Evolutionary conservation across 2,888 invertebrate species (phyloP), one percentile per base, ranked within the genome.

Genomic region (Drosophila anomelani): DNA sequence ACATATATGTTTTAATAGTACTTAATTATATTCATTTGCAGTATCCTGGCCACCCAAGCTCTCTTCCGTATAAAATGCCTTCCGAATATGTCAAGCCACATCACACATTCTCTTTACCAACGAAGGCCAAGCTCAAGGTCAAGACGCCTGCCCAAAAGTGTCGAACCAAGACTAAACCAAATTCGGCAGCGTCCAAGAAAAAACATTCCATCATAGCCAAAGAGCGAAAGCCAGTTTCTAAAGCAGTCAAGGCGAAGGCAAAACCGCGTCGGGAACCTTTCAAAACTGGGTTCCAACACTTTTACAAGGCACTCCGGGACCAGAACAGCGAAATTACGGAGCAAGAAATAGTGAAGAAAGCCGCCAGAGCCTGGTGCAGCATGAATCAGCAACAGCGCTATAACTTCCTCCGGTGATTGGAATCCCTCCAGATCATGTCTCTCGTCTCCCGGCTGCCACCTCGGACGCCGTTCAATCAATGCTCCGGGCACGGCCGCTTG

Each of bases 401-500:
- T 4, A 3, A 4, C 9, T 55, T 55, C 17, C 13, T 12, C 10
- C 3, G 12, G 39, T 6, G 23, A 51, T 10, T 2, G 23, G 3
- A 23, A 4, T 23, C 32, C 34, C 23, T 9, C 20, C 26, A 43
- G 20, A 41, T 41, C 34, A 64, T 60, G 74, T 56, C 61, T 64
- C 23, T 32, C 12, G 46, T 3, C 34, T 26, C 23, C 36, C 3
- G 44, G 7, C 44, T 47, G 15, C 3, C 34, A 13, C 13, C 17
- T 51, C 32, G 20, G 32, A 51, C 32, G 12, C 63, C 57, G 56
- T 69, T 59, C 77, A 80, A 83, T 81, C 81, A 79, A 73, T 68
- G 74, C 79, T 41, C 63, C 64, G 51, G 53, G 74, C 74, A 83
- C 73, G 74, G 70, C 46, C 55, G 61, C 55, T 71, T 68, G 80